Evolutionary conservation across 2,113 vertebrate genomes (phyloP).

Genomic region (Leiothrix lutea): DNA sequence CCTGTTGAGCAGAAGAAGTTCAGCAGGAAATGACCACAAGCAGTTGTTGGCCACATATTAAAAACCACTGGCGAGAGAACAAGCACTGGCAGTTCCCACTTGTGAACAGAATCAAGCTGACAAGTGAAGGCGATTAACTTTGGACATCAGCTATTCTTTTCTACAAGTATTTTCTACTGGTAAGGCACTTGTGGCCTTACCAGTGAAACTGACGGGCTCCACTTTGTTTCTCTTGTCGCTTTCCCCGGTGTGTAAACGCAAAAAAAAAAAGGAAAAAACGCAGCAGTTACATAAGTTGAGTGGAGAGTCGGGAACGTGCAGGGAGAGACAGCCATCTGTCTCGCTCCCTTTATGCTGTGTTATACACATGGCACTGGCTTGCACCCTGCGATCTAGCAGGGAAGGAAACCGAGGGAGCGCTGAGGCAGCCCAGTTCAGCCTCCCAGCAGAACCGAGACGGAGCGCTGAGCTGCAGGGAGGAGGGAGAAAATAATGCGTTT

Average conservation of each 20-base stretch:
- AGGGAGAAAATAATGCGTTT: neutral
- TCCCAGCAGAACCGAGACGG: neutral
- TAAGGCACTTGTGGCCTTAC: neutral
- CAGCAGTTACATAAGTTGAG: neutral
- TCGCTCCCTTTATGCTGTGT: neutral
- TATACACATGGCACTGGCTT: neutral
- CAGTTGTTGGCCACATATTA: conserved; percentile 4
- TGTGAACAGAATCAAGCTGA: neutral
- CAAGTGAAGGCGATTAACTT: conserved; percentile 1
- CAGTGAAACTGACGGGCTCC: neutral
- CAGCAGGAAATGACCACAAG: conserved; percentile 3
- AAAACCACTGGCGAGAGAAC: conserved; percentile 8
- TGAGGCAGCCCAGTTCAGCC: neutral
- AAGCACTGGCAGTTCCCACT: conserved; percentile 6
- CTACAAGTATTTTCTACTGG: neutral
- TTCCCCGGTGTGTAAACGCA: neutral
- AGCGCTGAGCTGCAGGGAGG: neutral
- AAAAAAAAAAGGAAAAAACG: neutral
- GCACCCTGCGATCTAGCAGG: neutral
- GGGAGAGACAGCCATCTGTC: conserved; percentile 16
- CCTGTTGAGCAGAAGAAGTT: neutral
- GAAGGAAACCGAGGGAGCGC: neutral
- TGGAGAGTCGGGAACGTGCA: neutral
- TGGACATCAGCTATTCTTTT: neutral
- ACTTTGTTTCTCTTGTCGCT: neutral